Evolutionary conservation across 2,888 invertebrate genomes (phyloP), one percentile per base, ranked within the genome.

Genomic region (Drosophila kanekoi): DNA sequence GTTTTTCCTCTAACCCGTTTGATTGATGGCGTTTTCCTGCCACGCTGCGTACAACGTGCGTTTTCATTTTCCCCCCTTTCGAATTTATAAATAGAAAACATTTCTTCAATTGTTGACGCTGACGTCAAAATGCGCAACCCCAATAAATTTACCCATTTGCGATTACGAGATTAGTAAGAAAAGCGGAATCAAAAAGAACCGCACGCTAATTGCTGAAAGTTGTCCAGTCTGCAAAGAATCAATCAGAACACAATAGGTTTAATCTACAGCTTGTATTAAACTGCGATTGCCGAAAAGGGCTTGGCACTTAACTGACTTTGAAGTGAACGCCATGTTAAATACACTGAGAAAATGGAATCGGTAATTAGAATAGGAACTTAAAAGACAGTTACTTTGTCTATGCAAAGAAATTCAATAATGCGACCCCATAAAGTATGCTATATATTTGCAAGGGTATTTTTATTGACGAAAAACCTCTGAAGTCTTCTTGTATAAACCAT

Each of bases 1-100:
- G 18, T 45, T 56, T 66, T 66, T 57, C 37, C 33, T 51, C 52
- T 52, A 33, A 40, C 18, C 40, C 47, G 35, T 68, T 80, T 79
- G 79, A 78, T 79, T 79, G 79, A 80, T 80, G 79, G 68, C 62
- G 48, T 72, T 81, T 57, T 60, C 72, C 52, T 61, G 57, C 59
- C 72, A 64, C 64, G 61, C 62, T 69, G 77, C 71, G 75, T 59
- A 54, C 20, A 20, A 60, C 61, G 63, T 60, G 77, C 67, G 74
- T 77, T 79, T 71, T 14, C 9, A n/a, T 41, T 53, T 53, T 4
- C 28, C 11, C 9, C 40, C 43, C 4, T 1, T 32, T 64, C 60
- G 14, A 63, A 41, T 69, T 62, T 76, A 76, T 76, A 80, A 75
- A 75, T 76, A 69, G 72, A 53, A 63, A 33, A 35, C 45, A 51